phyloP scores from a whole-genome alignment of 2,113 vertebrate genomes.

The Cairina moschata region DNA sequence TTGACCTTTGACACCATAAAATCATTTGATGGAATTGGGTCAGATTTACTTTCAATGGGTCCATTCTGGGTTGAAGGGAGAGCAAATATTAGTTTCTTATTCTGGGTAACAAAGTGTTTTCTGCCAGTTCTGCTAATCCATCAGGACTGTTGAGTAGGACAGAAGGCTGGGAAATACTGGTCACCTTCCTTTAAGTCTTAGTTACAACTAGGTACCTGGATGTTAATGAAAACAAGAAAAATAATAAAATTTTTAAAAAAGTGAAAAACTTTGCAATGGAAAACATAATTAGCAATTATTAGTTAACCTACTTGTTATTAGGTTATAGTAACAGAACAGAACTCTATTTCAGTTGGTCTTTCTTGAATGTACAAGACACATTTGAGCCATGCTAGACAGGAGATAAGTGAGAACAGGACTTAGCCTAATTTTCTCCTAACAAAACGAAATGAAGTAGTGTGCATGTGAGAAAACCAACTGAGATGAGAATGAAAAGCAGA shows the following conservation, averaged over 20 bases:
- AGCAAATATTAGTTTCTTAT: slow-evolving; percentile 23
- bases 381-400: background rate
- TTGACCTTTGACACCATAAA: slow-evolving; percentile 27
- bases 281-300: background rate
- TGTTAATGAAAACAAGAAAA: background rate
- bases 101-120: background rate
- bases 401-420: background rate
- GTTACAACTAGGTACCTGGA: background rate
- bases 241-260: background rate
- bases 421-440: background rate
- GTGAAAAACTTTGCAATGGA: background rate
- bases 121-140: background rate
- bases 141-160: background rate
- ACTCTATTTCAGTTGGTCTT: background rate
- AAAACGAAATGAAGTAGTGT: background rate
- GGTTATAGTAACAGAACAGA: background rate
- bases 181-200: background rate
- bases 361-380: background rate
- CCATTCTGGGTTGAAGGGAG: background rate
- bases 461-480: background rate
- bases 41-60: background rate
- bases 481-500: background rate
- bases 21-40: slow-evolving; percentile 3
- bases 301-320: background rate
- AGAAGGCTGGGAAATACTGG: background rate